These are phyloP conservation scores for Pocillopora meandrina DNA, from an alignment of 92 coral and sea anemone species.

Conservation along the genomic window DNA sequence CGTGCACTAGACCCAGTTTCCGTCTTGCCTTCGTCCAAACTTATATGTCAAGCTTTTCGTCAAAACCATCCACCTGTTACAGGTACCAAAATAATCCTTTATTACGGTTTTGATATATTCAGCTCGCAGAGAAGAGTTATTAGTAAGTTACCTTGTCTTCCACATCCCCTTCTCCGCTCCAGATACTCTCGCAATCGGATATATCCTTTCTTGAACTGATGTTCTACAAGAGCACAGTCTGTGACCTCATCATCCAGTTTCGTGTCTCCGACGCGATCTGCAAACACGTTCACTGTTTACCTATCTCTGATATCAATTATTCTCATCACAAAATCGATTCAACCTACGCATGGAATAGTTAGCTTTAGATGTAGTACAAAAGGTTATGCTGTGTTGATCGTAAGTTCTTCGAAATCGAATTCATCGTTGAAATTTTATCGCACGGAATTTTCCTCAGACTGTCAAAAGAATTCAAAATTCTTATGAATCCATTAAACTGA, in stretches of 20 bases:
- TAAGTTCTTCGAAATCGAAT: neutral
- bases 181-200: conserved; percentile 81
- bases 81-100: conserved; percentile 27
- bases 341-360: neutral
- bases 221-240: conserved; percentile 76
- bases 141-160: conserved; percentile 66
- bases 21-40: neutral
- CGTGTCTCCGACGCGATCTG: conserved; percentile 87
- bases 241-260: conserved; percentile 85
- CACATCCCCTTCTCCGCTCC: conserved; percentile 82
- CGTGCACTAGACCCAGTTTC: no score
- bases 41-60: neutral
- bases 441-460: neutral
- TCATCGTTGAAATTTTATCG: neutral
- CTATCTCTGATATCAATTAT: neutral
- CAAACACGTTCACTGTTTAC: conserved; percentile 6
- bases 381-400: neutral
- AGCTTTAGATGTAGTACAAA: neutral
- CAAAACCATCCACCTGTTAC: conserved; percentile 9
- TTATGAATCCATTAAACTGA: no score
- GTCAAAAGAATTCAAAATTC: no score
- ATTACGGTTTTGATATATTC: neutral
- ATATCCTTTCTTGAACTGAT: conserved; percentile 73
- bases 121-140: neutral
- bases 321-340: neutral